Percentiles rank a stretch among this genome's conserved stretches.
Evolutionary conservation across 2,888 invertebrate species (phyloP).

Genomic region (Ellobium chinense): DNA sequence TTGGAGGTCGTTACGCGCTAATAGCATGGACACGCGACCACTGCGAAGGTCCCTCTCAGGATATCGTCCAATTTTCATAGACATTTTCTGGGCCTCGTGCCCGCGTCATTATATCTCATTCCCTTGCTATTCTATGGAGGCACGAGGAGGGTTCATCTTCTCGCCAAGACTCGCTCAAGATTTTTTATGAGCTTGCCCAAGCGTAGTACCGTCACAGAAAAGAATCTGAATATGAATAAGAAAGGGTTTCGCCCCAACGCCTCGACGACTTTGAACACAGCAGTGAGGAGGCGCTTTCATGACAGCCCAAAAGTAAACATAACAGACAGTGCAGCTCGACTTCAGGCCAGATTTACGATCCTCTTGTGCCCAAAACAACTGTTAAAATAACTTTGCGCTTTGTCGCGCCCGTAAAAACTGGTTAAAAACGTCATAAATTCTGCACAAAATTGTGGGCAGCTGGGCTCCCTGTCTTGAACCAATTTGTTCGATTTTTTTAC

Average conservation of each 20-base stretch:
- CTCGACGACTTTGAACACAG: slow-evolving; percentile 9
- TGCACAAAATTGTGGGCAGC: slow-evolving; percentile 36
- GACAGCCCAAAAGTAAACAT: slow-evolving; percentile 34
- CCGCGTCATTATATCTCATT: slow-evolving; percentile 32
- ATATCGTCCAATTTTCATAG: slow-evolving; percentile 29
- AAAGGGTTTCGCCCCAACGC: not conserved
- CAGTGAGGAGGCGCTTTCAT: slow-evolving; percentile 19
- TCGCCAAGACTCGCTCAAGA: not conserved
- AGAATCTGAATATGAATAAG: slow-evolving; percentile 31
- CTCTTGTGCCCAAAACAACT: slow-evolving; percentile 38
- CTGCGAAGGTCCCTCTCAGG: not conserved
- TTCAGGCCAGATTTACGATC: slow-evolving; percentile 33
- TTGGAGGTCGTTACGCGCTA: slow-evolving; percentile 24
- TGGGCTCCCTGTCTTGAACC: slow-evolving; percentile 23
- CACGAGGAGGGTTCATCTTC: slow-evolving; percentile 33
- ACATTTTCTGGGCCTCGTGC: slow-evolving; percentile 39
- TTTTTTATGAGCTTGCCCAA: slow-evolving; percentile 16
- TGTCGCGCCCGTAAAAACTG: slow-evolving; percentile 3
- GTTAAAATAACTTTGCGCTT: slow-evolving; percentile 43
- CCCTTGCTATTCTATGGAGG: slow-evolving; percentile 9
- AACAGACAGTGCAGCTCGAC: slow-evolving; percentile 34
- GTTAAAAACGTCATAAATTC: slow-evolving; percentile 39
- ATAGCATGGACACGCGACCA: slow-evolving; percentile 24
- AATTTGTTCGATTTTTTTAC: slow-evolving; percentile 11
- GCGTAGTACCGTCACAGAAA: not conserved